These are phyloP conservation scores for Leucophenga montana DNA, from an alignment of 2,888 invertebrate species.

Conservation along the genomic window DNA sequence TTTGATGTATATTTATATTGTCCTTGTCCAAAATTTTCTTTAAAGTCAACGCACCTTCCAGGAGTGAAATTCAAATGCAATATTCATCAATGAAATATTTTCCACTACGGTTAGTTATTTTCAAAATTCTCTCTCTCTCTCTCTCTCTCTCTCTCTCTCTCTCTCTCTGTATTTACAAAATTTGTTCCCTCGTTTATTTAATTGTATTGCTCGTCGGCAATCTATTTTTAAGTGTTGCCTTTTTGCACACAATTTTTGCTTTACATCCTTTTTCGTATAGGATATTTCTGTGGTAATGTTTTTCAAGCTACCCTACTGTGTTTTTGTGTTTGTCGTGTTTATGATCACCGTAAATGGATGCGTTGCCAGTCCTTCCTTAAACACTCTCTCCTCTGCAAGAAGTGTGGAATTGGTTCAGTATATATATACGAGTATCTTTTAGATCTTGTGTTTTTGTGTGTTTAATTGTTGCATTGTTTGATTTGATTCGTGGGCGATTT, in stretches of 20 bases:
- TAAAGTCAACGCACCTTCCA: too few relatives aligned
- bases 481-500: too few relatives aligned
- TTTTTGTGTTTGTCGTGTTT: background rate
- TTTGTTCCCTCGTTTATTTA: constrained; percentile 39
- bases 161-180: too few relatives aligned
- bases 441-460: background rate
- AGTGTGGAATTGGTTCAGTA: background rate
- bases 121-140: too few relatives aligned
- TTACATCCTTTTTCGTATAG: constrained; percentile 35
- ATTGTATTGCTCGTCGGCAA: constrained; percentile 50
- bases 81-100: constrained; percentile 30
- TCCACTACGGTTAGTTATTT: background rate
- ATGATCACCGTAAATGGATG: background rate
- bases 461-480: constrained; percentile 37
- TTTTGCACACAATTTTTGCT: constrained; percentile 8
- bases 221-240: background rate
- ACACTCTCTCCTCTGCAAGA: too few relatives aligned
- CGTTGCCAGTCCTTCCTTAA: background rate
- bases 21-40: too few relatives aligned
- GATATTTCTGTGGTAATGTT: constrained; percentile 49
- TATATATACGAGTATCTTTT: too few relatives aligned
- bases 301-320: constrained; percentile 15
- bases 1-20: background rate
- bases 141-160: too few relatives aligned
- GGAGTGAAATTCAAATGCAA: constrained; percentile 50